Conservation (phyloP, 2,888 invertebrate species). For the Cybosia mesomella region DNA sequence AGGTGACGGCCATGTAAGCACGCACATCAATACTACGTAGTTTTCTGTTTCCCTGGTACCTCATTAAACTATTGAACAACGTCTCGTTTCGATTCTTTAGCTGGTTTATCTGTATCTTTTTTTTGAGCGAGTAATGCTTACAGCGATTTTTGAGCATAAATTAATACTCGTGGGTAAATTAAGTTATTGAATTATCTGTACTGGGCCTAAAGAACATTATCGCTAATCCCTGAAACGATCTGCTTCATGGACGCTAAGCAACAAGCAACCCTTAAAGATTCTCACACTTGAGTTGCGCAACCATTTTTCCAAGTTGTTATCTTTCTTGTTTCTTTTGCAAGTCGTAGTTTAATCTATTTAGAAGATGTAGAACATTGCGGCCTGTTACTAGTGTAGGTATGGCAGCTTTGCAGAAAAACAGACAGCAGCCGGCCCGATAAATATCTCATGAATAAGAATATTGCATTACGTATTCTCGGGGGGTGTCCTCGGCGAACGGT, state of each 20-base stretch:
- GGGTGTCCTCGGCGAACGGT: conserved; percentile 49
- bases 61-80: no score
- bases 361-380: conserved; percentile 29
- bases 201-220: background rate
- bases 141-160: no score
- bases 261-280: conserved; percentile 5
- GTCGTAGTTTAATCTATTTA: conserved; percentile 42
- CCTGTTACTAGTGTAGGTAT: conserved; percentile 23
- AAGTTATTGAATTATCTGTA: background rate
- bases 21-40: background rate
- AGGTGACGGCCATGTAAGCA: conserved; percentile 21
- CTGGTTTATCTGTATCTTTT: no score
- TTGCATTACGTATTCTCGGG: conserved; percentile 73
- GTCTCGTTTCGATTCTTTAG: no score
- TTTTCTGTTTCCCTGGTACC: conserved; percentile 8
- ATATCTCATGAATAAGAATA: conserved; percentile 82
- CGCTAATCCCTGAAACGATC: background rate
- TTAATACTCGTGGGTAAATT: no score
- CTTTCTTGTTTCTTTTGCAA: conserved; percentile 18
- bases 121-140: no score
- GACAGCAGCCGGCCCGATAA: conserved; percentile 60
- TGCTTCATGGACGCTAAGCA: background rate
- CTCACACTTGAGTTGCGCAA: conserved; percentile 6
- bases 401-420: conserved; percentile 32
- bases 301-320: conserved; percentile 17